Percentiles rank a stretch among this genome's conserved stretches.
phyloP scores from a whole-genome alignment of 2,797 vertebrate species.

The Neoniphon sammara region DNA sequence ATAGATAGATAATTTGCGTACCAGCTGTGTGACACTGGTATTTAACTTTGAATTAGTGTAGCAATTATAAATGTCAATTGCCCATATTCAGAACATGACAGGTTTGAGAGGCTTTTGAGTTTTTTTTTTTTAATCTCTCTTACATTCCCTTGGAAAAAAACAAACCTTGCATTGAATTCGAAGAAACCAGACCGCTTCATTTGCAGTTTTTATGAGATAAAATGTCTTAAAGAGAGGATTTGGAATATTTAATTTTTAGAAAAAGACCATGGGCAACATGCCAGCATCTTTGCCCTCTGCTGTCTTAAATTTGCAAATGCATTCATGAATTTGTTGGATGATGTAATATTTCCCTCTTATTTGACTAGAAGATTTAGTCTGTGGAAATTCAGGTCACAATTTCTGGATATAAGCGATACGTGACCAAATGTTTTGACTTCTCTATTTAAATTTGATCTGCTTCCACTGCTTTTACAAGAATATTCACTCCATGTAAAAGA shows the following conservation, averaged over 20 bases:
- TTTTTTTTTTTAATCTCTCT: too few relatives aligned
- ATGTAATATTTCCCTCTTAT: background rate
- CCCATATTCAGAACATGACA: background rate
- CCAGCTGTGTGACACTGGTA: background rate
- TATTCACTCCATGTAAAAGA: conserved; percentile 3
- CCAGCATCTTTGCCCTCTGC: conserved; percentile 10
- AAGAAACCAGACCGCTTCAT: background rate
- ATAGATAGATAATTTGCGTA: background rate
- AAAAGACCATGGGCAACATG: background rate
- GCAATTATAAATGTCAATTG: background rate
- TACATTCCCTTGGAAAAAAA: background rate
- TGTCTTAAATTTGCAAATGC: conserved; percentile 16
- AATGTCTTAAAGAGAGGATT: background rate
- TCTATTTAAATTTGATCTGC: background rate
- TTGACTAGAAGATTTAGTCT: background rate
- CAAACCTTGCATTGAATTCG: background rate
- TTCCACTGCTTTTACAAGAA: background rate
- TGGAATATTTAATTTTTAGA: background rate
- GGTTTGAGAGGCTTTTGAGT: too few relatives aligned
- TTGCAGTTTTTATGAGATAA: background rate
- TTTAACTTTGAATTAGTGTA: background rate
- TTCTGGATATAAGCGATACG: background rate
- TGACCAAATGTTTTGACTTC: background rate
- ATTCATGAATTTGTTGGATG: conserved; percentile 8
- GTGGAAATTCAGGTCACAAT: background rate